Conservation (phyloP, 2,888 invertebrate genomes). For the Eilema sororculum region DNA sequence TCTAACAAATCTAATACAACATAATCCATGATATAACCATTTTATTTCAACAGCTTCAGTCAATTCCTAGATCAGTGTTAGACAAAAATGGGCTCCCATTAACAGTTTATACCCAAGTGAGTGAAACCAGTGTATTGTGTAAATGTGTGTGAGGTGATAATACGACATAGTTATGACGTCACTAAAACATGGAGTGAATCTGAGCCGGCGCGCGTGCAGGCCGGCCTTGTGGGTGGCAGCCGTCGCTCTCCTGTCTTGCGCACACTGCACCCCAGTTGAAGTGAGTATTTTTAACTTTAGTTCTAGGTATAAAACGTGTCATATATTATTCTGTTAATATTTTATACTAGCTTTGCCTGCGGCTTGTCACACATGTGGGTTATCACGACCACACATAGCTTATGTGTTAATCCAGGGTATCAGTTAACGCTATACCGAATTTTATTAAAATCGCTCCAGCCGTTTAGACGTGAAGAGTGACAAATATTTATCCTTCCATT, state of each 20-base stretch:
- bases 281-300: slow-evolving; percentile 63
- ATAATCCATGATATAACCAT: not conserved
- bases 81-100: slow-evolving; percentile 27
- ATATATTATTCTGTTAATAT: too few species aligned
- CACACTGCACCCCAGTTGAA: slow-evolving; percentile 68
- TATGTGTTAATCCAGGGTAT: too few species aligned
- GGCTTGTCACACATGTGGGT: too few species aligned
- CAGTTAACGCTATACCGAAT: too few species aligned
- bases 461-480: too few species aligned
- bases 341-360: too few species aligned
- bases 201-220: slow-evolving; percentile 91
- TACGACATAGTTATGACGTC: slow-evolving; percentile 80
- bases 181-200: slow-evolving; percentile 89
- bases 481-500: too few species aligned
- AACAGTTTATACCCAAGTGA: slow-evolving; percentile 29
- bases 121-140: slow-evolving; percentile 35
- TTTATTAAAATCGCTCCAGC: too few species aligned
- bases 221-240: slow-evolving; percentile 57
- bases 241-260: slow-evolving; percentile 64
- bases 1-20: not conserved
- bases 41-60: not conserved
- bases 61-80: slow-evolving; percentile 10
- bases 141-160: slow-evolving; percentile 65
- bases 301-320: not conserved
- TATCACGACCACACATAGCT: too few species aligned